Base-by-base conservation (phyloP, 1,140 invertebrate species). In the Drosophila eugracilis region DNA sequence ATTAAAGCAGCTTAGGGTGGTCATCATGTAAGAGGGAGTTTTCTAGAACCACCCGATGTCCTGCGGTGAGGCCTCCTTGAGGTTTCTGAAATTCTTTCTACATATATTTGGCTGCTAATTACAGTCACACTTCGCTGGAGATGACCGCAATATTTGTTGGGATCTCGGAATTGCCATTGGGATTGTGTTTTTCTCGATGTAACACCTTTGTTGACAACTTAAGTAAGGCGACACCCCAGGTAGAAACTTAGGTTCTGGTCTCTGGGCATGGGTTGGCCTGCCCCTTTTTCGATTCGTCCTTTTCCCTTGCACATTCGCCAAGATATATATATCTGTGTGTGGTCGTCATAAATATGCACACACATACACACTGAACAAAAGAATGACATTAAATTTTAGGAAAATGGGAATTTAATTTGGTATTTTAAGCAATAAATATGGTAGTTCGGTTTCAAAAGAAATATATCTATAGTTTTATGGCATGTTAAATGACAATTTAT, bases 121-220 rank as follows among this genome's bases (percentile, higher is more conserved):
- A 73, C 55, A 21, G 39, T 72, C 69, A 72, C 45, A 72, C 69
- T 72, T 72, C 66, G 67, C 69, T 72, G 69, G 19, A 36, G 69
- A 44, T 62, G 48, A 73, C 55, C 70, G 48, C 70, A 73, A 42
- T 47, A 26, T 24, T 50, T 41, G 30, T 30, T 45, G 53, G 15
- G 5, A 39, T 21, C n/a, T n/a, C 24, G 58, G 44, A 28, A 65
- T 24, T 41, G 41, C 12, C 19, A n/a, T 14, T 39, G 49, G 37
- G 5, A 10, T 55, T 42, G 63, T 14, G 4, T 54, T 37, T 34
- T 55, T 37, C 41, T 22, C 6, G 42, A 28, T 47, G 63, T 49
- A 72, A 62, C 70, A 73, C 69, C 69, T 73, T 52, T 63, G 57
- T 73, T 74, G 70, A 74, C 70, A 74, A 74, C 69, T 74, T 26